Evolutionary conservation across 2,113 vertebrate genomes (phyloP).

Genomic region (Nesoenas mayeri): DNA sequence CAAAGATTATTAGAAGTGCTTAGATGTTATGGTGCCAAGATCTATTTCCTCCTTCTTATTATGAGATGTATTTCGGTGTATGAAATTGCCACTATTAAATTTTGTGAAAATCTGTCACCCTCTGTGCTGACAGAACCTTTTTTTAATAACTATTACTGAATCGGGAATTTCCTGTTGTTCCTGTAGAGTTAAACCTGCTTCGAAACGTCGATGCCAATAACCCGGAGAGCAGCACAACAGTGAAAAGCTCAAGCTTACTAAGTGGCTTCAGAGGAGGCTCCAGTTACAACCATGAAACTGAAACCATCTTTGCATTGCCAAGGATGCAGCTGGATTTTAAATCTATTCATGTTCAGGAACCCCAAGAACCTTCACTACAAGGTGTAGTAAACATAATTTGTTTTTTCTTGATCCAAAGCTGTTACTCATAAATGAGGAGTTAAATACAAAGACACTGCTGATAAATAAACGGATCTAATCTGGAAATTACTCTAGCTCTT

Average conservation of each 20-base stretch:
- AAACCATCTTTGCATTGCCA: conserved; percentile 97
- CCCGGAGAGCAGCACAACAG: conserved; percentile 83
- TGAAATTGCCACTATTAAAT: neutral
- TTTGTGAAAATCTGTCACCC: neutral
- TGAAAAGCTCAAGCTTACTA: conserved; percentile 90
- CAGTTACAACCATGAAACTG: conserved; percentile 97
- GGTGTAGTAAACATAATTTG: conserved; percentile 67
- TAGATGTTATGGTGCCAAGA: neutral
- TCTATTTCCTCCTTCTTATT: neutral
- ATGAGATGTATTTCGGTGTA: neutral
- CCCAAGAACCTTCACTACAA: conserved; percentile 90
- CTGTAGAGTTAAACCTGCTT: conserved; percentile 89
- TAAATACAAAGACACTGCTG: neutral
- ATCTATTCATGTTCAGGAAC: conserved; percentile 95
- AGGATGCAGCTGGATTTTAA: conserved; percentile 99
- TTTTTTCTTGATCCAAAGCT: neutral
- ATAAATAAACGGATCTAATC: neutral
- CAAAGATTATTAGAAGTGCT: neutral
- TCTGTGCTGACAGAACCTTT: neutral
- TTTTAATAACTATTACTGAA: neutral
- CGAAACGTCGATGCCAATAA: conserved; percentile 94
- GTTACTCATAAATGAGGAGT: neutral
- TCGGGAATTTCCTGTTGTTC: neutral
- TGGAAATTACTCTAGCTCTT: neutral
- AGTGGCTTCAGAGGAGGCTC: conserved; percentile 92